Evolutionary conservation across 2,113 vertebrate genomes (phyloP).

Genomic region (Pionites leucogaster): DNA sequence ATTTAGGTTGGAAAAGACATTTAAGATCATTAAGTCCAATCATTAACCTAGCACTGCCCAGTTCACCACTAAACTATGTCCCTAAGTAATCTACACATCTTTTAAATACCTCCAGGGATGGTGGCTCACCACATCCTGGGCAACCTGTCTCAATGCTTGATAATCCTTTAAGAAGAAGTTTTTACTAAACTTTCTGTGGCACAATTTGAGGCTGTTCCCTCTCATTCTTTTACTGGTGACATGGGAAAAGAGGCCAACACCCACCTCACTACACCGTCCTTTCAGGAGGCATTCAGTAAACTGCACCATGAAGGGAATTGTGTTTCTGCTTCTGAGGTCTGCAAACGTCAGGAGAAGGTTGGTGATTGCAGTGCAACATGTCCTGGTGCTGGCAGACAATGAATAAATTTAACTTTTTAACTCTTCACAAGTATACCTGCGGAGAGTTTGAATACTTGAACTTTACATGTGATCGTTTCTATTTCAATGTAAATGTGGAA

Average conservation of each 20-base stretch:
- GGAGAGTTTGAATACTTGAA: neutral
- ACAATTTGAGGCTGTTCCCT: neutral
- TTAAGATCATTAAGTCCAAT: neutral
- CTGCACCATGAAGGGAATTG: accelerated
- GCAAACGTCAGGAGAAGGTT: neutral
- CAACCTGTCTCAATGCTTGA: neutral
- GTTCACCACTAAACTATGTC: neutral
- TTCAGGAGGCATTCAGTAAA: neutral
- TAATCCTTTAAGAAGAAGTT: neutral
- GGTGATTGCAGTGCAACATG: neutral
- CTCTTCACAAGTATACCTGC: neutral
- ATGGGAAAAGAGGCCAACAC: neutral
- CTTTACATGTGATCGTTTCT: neutral
- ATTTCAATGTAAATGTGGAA: neutral
- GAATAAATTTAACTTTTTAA: neutral
- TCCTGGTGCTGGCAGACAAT: neutral
- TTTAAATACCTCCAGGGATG: neutral
- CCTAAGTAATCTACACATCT: accelerated
- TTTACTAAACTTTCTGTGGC: neutral
- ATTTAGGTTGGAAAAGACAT: neutral
- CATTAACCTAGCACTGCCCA: neutral
- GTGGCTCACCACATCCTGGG: neutral
- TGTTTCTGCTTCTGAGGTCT: neutral
- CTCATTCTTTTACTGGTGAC: neutral
- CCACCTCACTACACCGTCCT: neutral